These are phyloP conservation scores for Mormyrops attenuatus DNA, from an alignment of 2,797 vertebrate genomes.

Conservation along the genomic window DNA sequence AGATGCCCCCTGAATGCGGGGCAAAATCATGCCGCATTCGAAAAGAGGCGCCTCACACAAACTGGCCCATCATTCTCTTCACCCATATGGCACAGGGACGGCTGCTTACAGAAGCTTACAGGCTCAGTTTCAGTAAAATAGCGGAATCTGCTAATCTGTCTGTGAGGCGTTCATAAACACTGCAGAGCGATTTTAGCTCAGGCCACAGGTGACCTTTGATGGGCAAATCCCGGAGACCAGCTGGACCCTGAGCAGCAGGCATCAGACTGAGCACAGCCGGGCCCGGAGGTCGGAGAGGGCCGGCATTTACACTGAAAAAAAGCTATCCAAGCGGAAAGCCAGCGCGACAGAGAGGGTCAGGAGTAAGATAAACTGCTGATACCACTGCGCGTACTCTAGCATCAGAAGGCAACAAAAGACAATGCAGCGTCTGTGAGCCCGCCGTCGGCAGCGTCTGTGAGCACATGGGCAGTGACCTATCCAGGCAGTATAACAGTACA, in stretches of 20 bases:
- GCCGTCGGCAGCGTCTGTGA: neutral
- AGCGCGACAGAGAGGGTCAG: neutral
- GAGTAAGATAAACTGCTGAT: neutral
- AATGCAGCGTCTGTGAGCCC: neutral
- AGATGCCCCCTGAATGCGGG: neutral
- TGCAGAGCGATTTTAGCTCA: neutral
- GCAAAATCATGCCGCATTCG: neutral
- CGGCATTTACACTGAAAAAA: neutral
- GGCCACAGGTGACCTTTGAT: neutral
- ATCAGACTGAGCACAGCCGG: neutral
- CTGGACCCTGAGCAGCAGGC: neutral
- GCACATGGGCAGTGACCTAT: neutral
- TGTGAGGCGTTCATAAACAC: neutral
- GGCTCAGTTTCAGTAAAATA: neutral
- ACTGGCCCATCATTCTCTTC: neutral
- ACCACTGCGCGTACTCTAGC: neutral
- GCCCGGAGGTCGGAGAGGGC: neutral
- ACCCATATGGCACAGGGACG: neutral
- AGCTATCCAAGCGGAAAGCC: neutral
- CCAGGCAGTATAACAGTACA: neutral
- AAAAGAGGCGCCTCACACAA: neutral
- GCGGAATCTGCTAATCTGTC: neutral
- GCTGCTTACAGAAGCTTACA: neutral
- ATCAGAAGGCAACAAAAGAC: neutral
- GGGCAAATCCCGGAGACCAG: neutral